Evolutionary conservation across 2,888 invertebrate genomes (phyloP), one percentile per base, ranked within the genome.

Genomic region (Protophormia terraenovae): DNA sequence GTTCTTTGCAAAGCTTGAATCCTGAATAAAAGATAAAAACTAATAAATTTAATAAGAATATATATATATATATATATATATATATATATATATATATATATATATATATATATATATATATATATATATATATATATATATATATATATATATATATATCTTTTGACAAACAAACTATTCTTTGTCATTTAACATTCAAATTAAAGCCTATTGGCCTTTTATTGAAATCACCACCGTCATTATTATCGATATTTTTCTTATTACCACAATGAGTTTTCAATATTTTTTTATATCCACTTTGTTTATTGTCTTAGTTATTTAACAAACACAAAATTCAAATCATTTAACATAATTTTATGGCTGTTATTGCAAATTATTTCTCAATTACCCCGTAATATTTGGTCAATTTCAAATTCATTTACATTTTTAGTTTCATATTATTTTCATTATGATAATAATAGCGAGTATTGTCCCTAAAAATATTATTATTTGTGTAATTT

Each of bases 351-450:
- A 79, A 80, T 78, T 69, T 84, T 69, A 66, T 62, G 62, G 83
- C 50, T 79, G 79, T 79, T 79, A 79, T 75, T 73, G 83, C 83
- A 84, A 84, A 79, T 84, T 77, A 82, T 82, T 82, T 82, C 82
- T 82, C 82, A 77, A 82, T 81, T 73, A 82, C 73, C 73, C 69
- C 78, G 58, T 85, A 85, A 82, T 85, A 58, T 82, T 78, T 78
- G 85, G 85, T 82, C 81, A 85, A 78, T 78, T 78, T 69, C 81
- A 85, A 78, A 75, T 78, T 69, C 64, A 78, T 78, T 80, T 80
- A 64, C 3, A 66, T 80, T 55, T 80, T 41, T 27, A 14, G 19
- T 35, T 47, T 64, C 53, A 53, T 53, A 73, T 64, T 80, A 47
- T 38, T 32, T 66, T 45, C 55, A 45, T 66, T 73, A 35, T 27